These are phyloP conservation scores for Vultur gryphus DNA, from an alignment of 2,797 vertebrate genomes.

Conservation along the genomic window DNA sequence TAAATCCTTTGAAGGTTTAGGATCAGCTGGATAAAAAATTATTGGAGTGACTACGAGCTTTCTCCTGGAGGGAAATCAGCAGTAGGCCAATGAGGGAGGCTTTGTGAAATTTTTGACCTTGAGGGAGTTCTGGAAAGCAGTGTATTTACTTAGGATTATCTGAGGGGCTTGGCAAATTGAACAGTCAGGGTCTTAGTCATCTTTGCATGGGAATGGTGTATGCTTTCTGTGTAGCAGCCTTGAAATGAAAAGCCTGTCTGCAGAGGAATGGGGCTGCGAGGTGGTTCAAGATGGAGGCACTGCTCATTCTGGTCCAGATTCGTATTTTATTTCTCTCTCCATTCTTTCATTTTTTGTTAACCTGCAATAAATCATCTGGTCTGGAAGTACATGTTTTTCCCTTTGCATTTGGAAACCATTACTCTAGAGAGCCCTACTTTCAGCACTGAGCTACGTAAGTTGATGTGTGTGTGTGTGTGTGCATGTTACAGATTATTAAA, in stretches of 20 bases:
- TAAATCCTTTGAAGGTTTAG: constrained; percentile 21
- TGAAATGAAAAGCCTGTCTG: background rate
- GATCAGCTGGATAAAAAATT: constrained; percentile 1
- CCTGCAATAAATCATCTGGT: background rate
- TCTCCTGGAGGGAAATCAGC: constrained; percentile 13
- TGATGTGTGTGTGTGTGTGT: background rate
- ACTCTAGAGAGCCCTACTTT: background rate
- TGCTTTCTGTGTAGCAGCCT: background rate
- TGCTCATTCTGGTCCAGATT: background rate
- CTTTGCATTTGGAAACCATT: background rate
- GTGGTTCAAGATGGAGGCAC: background rate
- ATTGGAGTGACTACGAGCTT: background rate
- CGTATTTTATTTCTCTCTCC: background rate
- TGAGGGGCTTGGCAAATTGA: constrained; percentile 21
- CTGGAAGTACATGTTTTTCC: background rate
- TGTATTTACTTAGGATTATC: constrained; percentile 42
- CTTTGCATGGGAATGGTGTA: background rate
- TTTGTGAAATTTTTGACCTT: constrained; percentile 34
- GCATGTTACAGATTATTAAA: background rate
- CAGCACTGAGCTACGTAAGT: background rate
- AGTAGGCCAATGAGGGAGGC: background rate
- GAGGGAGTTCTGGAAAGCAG: constrained; percentile 22
- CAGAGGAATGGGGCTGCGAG: background rate
- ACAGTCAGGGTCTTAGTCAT: constrained; percentile 12
- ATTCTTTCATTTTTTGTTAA: background rate